phyloP scores from a whole-genome alignment of 2,797 vertebrate species.

The Sebastes itinus region DNA sequence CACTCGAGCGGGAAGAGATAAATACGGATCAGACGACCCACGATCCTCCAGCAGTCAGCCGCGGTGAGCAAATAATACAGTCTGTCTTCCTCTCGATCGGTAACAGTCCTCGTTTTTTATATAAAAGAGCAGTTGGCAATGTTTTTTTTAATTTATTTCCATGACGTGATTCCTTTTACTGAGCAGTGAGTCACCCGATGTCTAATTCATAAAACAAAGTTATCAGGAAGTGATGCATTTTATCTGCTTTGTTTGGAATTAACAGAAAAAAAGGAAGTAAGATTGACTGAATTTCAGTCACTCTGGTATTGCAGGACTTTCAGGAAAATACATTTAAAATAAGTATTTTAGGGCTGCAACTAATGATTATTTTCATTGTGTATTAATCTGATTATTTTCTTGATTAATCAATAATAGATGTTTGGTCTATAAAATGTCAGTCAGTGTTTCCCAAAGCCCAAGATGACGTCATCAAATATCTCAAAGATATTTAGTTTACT shows the following conservation, averaged over 20 bases:
- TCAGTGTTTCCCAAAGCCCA: too few relatives aligned
- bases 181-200: background rate
- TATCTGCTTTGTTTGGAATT: background rate
- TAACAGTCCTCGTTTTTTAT: background rate
- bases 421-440: too few relatives aligned
- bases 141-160: background rate
- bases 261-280: background rate
- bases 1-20: conserved; percentile 12
- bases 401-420: too few relatives aligned
- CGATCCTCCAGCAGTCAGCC: background rate
- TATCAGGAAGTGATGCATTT: background rate
- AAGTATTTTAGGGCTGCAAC: too few relatives aligned
- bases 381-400: too few relatives aligned
- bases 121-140: background rate
- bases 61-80: conserved; percentile 24
- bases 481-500: too few relatives aligned
- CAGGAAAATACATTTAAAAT: background rate
- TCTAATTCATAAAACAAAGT: background rate
- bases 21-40: conserved; percentile 15
- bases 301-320: background rate
- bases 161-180: background rate
- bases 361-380: too few relatives aligned
- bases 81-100: background rate
- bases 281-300: background rate
- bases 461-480: too few relatives aligned